phyloP scores from a whole-genome alignment of 2,797 vertebrate genomes.

The Carcharodon carcharias region DNA sequence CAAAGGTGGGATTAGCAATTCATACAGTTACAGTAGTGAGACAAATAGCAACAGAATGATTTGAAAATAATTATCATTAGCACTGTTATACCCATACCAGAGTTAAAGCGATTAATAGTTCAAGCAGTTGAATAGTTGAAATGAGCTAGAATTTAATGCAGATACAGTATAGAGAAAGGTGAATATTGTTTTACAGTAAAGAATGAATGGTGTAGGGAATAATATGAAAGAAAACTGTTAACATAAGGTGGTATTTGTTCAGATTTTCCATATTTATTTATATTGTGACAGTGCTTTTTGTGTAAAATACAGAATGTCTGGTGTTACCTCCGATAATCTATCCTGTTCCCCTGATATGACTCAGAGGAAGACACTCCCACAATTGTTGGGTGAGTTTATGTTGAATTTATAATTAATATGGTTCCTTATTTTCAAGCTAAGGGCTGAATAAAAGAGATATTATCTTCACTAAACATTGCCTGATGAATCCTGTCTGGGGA shows the following conservation, averaged over 20 bases:
- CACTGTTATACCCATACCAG: not conserved
- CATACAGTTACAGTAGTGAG: not conserved
- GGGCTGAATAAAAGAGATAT: not conserved
- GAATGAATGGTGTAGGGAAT: not conserved
- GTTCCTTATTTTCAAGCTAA: not conserved
- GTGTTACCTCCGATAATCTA: not conserved
- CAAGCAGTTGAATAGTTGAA: too few relatives aligned
- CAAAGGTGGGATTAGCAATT: not conserved
- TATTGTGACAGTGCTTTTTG: not conserved
- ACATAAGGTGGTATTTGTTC: not conserved
- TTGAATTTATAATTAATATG: not conserved
- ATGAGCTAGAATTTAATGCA: not conserved
- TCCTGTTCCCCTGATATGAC: not conserved
- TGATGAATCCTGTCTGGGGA: not conserved
- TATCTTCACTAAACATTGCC: too few relatives aligned
- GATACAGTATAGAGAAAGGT: not conserved
- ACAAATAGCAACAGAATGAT: not conserved
- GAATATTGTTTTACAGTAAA: not conserved
- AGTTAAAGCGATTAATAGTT: not conserved
- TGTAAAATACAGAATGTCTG: not conserved
- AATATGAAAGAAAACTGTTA: not conserved
- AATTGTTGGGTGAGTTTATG: constrained; percentile 10
- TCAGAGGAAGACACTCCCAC: not conserved
- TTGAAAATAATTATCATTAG: not conserved
- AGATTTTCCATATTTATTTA: not conserved